Evolutionary conservation across 2,113 vertebrate genomes (phyloP).

Genomic region (Ia io): DNA sequence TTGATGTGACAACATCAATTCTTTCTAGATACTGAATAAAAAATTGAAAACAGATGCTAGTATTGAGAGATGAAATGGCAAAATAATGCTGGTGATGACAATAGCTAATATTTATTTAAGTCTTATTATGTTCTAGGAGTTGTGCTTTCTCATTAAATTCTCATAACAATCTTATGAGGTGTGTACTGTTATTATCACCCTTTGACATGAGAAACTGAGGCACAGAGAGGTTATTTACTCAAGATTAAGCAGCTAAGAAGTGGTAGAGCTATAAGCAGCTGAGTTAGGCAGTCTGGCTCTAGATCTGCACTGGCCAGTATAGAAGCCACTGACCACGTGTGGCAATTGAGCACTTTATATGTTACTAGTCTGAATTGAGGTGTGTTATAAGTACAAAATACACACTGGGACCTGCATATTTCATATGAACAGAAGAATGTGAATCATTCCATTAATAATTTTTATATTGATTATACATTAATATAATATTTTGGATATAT

Average conservation of each 20-base stretch:
- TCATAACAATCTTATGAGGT: not conserved
- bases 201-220: not conserved
- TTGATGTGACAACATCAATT: not conserved
- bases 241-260: not conserved
- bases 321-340: not conserved
- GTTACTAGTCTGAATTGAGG: not conserved
- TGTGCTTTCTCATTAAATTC: not conserved
- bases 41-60: not conserved
- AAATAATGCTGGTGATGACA: not conserved
- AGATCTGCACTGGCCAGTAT: fast-evolving
- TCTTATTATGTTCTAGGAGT: not conserved
- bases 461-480: not conserved
- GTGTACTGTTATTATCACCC: not conserved
- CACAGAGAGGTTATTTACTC: not conserved
- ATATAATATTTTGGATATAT: not conserved
- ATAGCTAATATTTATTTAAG: not conserved
- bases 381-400: not conserved
- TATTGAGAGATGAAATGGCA: not conserved
- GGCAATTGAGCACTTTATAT: not conserved
- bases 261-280: not conserved
- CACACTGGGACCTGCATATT: not conserved
- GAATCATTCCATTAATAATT: not conserved
- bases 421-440: not conserved
- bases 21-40: not conserved
- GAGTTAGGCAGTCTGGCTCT: not conserved